Evolutionary conservation across 2,113 vertebrate genomes (phyloP).

Genomic region (Pteronura brasiliensis): DNA sequence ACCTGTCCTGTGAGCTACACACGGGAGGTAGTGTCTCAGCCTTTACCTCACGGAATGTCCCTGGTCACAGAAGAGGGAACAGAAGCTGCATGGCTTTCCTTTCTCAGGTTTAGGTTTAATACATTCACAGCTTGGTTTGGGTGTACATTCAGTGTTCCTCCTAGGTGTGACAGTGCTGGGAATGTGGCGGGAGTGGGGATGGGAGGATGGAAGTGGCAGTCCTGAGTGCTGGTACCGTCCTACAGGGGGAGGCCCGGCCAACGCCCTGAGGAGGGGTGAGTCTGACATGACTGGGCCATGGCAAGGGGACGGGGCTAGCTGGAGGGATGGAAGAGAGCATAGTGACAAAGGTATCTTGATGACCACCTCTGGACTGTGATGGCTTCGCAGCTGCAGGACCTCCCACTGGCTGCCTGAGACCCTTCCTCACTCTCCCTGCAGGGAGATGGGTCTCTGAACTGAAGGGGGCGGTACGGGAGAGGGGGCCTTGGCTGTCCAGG

Average conservation of each 20-base stretch:
- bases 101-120: neutral
- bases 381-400: neutral
- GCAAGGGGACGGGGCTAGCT: neutral
- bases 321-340: rapidly evolving
- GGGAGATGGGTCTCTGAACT: neutral
- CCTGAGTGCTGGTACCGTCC: neutral
- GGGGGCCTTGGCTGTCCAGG: neutral
- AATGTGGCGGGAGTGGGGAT: rapidly evolving
- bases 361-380: neutral
- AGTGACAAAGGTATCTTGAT: neutral
- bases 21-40: rapidly evolving
- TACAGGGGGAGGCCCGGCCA: no score
- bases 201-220: rapidly evolving
- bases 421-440: neutral
- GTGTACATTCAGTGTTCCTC: rapidly evolving
- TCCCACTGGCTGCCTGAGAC: no score
- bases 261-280: neutral
- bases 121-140: neutral
- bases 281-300: neutral
- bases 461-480: rapidly evolving
- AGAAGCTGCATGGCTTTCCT: neutral
- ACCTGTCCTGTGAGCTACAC: rapidly evolving
- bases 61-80: neutral
- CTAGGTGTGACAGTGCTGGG: rapidly evolving
- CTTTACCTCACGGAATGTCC: neutral